Percentiles rank a stretch among this genome's conserved stretches.
These are phyloP conservation scores for Apotomis capreana DNA, from an alignment of 2,888 invertebrate genomes.

Conservation along the genomic window DNA sequence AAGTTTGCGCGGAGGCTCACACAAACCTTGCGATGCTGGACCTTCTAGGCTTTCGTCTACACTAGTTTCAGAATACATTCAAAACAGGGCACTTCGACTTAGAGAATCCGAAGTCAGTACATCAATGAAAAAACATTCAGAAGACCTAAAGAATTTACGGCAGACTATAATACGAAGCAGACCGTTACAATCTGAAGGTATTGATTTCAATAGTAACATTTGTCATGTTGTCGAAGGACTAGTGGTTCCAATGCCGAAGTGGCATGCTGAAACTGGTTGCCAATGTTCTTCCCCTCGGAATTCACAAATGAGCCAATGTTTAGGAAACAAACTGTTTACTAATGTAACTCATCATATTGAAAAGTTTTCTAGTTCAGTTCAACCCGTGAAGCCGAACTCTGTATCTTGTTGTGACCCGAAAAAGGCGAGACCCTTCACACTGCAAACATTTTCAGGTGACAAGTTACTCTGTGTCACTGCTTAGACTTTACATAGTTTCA, in stretches of 20 bases:
- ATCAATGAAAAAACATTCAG: conserved; percentile 54
- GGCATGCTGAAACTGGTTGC: conserved; percentile 64
- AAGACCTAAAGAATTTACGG: conserved; percentile 67
- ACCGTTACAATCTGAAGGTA: conserved; percentile 67
- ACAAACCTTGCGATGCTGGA: conserved; percentile 50
- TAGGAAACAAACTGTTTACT: conserved; percentile 48
- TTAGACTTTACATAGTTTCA: neutral
- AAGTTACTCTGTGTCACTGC: conserved; percentile 6
- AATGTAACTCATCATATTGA: conserved; percentile 57
- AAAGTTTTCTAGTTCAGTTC: conserved; percentile 55
- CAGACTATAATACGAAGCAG: conserved; percentile 70
- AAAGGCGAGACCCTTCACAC: conserved; percentile 56
- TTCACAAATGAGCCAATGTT: conserved; percentile 42
- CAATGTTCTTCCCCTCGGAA: conserved; percentile 51
- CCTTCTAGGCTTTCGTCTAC: conserved; percentile 64
- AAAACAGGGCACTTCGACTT: conserved; percentile 68
- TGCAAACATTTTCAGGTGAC: conserved; percentile 54
- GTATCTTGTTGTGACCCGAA: conserved; percentile 55
- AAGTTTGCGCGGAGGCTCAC: conserved; percentile 63
- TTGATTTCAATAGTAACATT: conserved; percentile 53
- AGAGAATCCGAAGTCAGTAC: conserved; percentile 57
- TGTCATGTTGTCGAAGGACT: conserved; percentile 73
- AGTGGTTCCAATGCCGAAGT: conserved; percentile 68
- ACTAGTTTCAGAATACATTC: conserved; percentile 72
- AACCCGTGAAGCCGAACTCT: conserved; percentile 48